Base-by-base conservation (phyloP, 2,888 invertebrate species). In the Cartodere bifasciata region DNA sequence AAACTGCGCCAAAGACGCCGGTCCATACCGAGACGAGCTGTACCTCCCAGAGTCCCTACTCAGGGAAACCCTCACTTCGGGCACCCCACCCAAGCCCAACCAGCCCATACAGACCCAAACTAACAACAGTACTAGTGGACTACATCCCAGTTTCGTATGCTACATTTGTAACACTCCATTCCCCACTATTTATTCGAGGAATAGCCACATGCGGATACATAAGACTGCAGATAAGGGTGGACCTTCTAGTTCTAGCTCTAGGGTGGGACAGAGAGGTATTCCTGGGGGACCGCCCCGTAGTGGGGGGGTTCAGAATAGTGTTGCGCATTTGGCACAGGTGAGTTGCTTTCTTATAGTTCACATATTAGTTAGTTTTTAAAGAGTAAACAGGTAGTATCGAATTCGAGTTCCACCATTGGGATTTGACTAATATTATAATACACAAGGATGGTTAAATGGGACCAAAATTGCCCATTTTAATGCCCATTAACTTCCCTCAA, bases 131-230 rank as follows among this genome's bases (percentile, higher is more conserved):
- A 10, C 24, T 7, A 23, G 11, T n/a, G n/a, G n/a, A 7, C 24
- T 43, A 2, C 43, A 41, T 14, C 46, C 50, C 16, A 50, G 49
- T n/a, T 58, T 50, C 36, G 52, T 58, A 12, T 60, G 60, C 40
- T 53, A 49, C 23, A 49, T 58, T 22, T 61, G 61, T 36, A 52
- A 51, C 31, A 56, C 56, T 0, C 55, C 57, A 2, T 61, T 61
- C 38, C 57, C 58, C 1, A 58, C 58, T 0, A 52, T 56, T 11
- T 56, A 58, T 24, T 60, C 61, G 2, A 40, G 53, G 10, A 60
- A 60, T 35, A 58, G 56, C 34, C 61, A 61, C 42, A 61, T 61
- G 61, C 47, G 61, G 12, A 58, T 61, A 12, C 61, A 61, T 38
- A 60, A 59, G 35, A 48, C 50, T 9, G 56, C 25, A 20, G 28